phyloP scores from a whole-genome alignment of 2,113 vertebrate genomes.

The Tonatia bakeri region DNA sequence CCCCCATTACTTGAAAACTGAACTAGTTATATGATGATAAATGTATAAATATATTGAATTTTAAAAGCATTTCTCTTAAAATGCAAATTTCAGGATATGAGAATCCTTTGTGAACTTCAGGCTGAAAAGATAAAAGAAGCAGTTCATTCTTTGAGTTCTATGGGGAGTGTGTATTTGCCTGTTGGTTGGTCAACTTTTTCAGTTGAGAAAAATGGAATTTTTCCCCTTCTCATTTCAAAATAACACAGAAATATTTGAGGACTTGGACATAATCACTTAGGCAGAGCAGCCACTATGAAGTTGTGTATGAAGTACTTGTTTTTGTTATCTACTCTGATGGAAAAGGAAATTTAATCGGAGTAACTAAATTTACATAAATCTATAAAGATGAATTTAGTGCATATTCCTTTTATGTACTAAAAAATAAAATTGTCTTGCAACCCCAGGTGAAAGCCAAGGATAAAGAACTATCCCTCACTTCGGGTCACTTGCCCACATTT shows the following conservation, averaged over 20 bases:
- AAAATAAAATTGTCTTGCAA: neutral
- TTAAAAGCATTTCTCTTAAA: constrained; percentile 30
- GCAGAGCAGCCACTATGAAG: neutral
- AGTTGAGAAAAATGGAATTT: neutral
- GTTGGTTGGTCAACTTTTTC: neutral
- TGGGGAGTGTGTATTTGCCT: neutral
- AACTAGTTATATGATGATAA: neutral
- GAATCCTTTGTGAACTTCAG: neutral
- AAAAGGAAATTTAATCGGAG: neutral
- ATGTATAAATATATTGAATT: neutral
- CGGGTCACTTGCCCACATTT: neutral
- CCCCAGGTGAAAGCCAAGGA: neutral
- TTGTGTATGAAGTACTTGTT: neutral
- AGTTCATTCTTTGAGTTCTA: neutral
- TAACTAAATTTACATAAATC: neutral
- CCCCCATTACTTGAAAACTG: constrained; percentile 7
- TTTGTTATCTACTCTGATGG: neutral
- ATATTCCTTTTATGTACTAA: neutral
- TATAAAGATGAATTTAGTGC: neutral
- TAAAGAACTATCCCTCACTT: neutral
- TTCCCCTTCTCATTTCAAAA: neutral
- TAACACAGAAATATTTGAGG: neutral
- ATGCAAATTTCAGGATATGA: neutral
- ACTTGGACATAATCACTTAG: neutral
- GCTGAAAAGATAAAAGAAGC: neutral